Conservation (phyloP, 92 coral and sea anemone species). For the Anthopleura xanthogrammica region DNA sequence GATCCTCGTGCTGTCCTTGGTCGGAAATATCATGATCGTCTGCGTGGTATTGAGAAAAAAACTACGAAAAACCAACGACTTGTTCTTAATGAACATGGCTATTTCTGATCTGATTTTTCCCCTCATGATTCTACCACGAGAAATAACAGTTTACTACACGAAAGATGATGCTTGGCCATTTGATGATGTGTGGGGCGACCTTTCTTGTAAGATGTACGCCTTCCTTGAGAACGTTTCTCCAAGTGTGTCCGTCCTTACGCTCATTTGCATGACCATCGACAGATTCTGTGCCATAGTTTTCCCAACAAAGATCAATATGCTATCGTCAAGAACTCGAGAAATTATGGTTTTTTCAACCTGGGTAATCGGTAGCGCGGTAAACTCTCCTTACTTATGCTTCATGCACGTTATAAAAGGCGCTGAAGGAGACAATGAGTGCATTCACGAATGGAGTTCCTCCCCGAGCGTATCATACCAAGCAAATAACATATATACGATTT, state of each 20-base stretch:
- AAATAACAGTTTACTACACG: slow-evolving; percentile 53
- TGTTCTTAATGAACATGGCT: slow-evolving; percentile 65
- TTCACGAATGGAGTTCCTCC: slow-evolving; percentile 3
- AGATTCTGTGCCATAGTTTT: slow-evolving; percentile 35
- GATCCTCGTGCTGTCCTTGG: slow-evolving; percentile 50
- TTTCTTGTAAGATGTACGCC: slow-evolving; percentile 54
- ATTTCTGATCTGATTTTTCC: slow-evolving; percentile 60
- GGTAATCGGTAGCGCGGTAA: slow-evolving; percentile 20
- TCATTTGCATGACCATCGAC: slow-evolving; percentile 30
- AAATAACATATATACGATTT: slow-evolving; percentile 28
- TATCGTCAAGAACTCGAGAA: slow-evolving; percentile 18
- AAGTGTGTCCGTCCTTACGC: slow-evolving; percentile 45
- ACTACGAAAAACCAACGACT: slow-evolving; percentile 54
- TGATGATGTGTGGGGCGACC: slow-evolving; percentile 60
- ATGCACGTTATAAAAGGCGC: slow-evolving; percentile 18
- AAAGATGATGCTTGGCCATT: background rate
- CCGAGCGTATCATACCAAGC: slow-evolving; percentile 20
- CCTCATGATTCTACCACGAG: slow-evolving; percentile 50
- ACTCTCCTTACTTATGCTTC: slow-evolving; percentile 30
- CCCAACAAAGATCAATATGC: slow-evolving; percentile 31
- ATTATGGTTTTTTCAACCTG: slow-evolving; percentile 22
- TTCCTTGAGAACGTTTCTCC: slow-evolving; percentile 60
- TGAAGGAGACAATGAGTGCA: background rate
- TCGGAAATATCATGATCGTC: slow-evolving; percentile 60
- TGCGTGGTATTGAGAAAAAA: slow-evolving; percentile 55